These are phyloP conservation scores for Rotaria macrura DNA, from an alignment of 2,888 invertebrate genomes.

Conservation along the genomic window DNA sequence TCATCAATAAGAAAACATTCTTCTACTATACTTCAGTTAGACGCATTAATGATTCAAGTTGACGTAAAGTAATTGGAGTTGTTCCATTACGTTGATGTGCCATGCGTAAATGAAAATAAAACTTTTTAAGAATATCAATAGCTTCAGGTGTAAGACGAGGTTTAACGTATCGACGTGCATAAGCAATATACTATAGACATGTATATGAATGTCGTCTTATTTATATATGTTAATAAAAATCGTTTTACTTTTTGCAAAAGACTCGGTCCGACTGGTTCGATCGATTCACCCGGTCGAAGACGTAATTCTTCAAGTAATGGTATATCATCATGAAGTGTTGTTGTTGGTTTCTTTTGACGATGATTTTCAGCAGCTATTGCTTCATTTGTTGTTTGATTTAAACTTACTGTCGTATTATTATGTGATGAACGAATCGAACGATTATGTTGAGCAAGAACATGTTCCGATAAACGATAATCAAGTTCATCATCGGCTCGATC, in stretches of 20 bases:
- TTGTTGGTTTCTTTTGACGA: background rate
- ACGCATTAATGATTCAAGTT: slow-evolving; percentile 75
- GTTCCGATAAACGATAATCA: slow-evolving; percentile 67
- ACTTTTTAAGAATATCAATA: slow-evolving; percentile 57
- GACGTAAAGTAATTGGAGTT: slow-evolving; percentile 75
- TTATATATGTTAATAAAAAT: background rate
- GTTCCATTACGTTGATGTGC: slow-evolving; percentile 58
- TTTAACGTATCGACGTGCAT: slow-evolving; percentile 73
- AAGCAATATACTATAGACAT: slow-evolving; percentile 63
- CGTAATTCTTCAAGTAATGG: slow-evolving; percentile 57
- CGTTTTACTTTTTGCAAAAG: slow-evolving; percentile 61
- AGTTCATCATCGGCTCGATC: slow-evolving; percentile 58
- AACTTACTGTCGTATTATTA: background rate
- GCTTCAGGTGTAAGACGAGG: slow-evolving; percentile 67
- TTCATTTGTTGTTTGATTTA: background rate
- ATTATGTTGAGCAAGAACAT: slow-evolving; percentile 65
- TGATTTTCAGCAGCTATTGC: background rate
- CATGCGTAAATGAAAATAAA: slow-evolving; percentile 67
- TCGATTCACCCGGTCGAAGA: slow-evolving; percentile 56
- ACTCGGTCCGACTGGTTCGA: slow-evolving; percentile 65
- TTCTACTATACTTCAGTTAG: slow-evolving; percentile 55
- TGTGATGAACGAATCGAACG: background rate
- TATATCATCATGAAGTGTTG: slow-evolving; percentile 36
- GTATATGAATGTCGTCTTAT: background rate
- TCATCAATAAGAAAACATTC: background rate